phyloP scores from a whole-genome alignment of 23 tunicate genomes.

The Trididemnum miniatum region DNA sequence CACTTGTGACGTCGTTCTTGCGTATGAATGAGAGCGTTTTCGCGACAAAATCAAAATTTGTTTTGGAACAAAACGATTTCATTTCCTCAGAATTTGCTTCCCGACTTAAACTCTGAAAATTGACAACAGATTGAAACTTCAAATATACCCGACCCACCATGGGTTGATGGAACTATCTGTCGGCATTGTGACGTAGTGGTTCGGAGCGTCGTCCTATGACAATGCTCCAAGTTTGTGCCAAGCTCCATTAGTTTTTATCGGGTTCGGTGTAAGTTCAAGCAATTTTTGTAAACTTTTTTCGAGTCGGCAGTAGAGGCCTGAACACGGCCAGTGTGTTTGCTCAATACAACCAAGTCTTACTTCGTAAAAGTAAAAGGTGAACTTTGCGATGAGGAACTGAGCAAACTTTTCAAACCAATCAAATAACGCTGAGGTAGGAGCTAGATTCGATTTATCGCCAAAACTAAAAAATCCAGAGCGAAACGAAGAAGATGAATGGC shows the following conservation, averaged over 20 bases:
- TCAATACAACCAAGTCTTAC: too few species aligned
- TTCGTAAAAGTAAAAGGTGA: slow-evolving; percentile 74
- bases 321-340: too few species aligned
- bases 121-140: too few species aligned
- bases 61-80: slow-evolving; percentile 48
- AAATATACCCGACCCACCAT: too few species aligned
- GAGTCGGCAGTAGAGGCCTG: too few species aligned
- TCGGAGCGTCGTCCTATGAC: too few species aligned
- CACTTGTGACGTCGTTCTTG: slow-evolving; percentile 36
- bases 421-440: slow-evolving; percentile 55
- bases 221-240: too few species aligned
- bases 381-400: slow-evolving; percentile 57
- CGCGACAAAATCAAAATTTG: slow-evolving; percentile 55
- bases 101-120: slow-evolving; percentile 29
- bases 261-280: too few species aligned
- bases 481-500: slow-evolving; percentile 57
- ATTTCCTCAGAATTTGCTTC: slow-evolving; percentile 41
- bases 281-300: too few species aligned
- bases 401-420: slow-evolving; percentile 75
- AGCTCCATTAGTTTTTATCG: too few species aligned
- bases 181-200: too few species aligned
- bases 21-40: slow-evolving; percentile 38
- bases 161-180: too few species aligned
- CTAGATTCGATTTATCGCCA: slow-evolving; percentile 49
- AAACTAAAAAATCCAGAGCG: slow-evolving; percentile 76